Evolutionary conservation across 2,797 vertebrate genomes (phyloP), one percentile per base, ranked within the genome.

Genomic region (Tinamus major): DNA sequence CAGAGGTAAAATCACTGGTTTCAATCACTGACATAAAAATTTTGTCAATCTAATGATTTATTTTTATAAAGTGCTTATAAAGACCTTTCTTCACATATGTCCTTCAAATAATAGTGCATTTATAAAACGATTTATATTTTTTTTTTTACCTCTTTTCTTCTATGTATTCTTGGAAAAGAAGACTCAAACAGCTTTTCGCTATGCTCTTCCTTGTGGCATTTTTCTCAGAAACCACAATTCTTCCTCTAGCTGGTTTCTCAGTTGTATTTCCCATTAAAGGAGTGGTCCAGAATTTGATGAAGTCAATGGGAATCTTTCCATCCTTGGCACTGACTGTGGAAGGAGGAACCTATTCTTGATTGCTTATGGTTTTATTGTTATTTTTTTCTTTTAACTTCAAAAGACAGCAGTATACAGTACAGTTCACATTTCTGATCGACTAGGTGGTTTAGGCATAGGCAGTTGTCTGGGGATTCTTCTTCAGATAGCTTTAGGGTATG

Each of bases 151-250:
- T 77, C 48, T 70, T 74, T 72, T 58, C 37, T 85, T 46, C 10
- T 79, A 18, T 41, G 14, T 48, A 13, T 18, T 77, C 6, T 58
- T 69, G 7, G 18, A 33, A 75, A 71, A 89, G 37, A 41, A 55
- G 6, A 35, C 53, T 29, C 18, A 23, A 0, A 64, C 15, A 53
- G 1, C 21, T 63, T 10, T 49, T 83, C 7, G 10, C 3, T 8
- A 10, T 49, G 64, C 10, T 49, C 86, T 35, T 42, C 42, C 24
- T 48, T 65, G 49, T 69, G 33, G 2, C 2, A 4, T 72, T 91
- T 81, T 76, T 69, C 27, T 58, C 41, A 79, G 48, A 46, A 44
- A 74, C 8, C 6, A 59, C 13, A 65, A 41, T 93, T 79, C 79
- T 61, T 44, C 8, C 16, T 33, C 2, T 44, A 21, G 8, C 61